Evolutionary conservation across 23 tunicate genomes (phyloP).

Genomic region (Diplosoma virens): DNA sequence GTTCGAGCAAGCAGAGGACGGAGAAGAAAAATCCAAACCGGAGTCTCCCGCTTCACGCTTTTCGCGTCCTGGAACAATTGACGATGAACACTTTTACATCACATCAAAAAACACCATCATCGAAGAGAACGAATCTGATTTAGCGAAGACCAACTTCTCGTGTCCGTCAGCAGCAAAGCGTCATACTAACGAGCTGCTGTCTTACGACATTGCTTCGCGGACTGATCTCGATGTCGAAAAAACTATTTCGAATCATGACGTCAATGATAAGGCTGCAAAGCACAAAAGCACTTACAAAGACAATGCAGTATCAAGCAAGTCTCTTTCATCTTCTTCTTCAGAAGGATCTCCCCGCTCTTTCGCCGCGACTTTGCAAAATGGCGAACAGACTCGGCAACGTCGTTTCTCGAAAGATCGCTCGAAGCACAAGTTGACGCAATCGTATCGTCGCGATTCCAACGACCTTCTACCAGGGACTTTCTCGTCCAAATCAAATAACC

Average conservation of each 20-base stretch:
- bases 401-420: background rate
- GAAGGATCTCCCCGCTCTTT: conserved; percentile 13
- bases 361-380: background rate
- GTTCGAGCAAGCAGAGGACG: conserved; percentile 23
- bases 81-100: background rate
- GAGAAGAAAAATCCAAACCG: background rate
- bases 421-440: background rate
- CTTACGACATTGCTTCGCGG: too few relatives aligned
- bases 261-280: background rate
- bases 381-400: conserved; percentile 19
- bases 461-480: too few relatives aligned
- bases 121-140: conserved; percentile 14
- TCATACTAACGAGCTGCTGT: too few relatives aligned
- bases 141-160: too few relatives aligned
- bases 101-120: background rate
- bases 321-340: conserved; percentile 36
- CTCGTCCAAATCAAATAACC: conserved; percentile 31
- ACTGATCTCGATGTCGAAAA: too few relatives aligned
- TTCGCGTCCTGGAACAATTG: background rate
- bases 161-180: too few relatives aligned
- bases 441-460: too few relatives aligned
- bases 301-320: background rate
- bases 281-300: background rate
- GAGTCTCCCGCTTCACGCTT: background rate
- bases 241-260: background rate